phyloP scores from a whole-genome alignment of 2,888 invertebrate genomes.

The Ellobium chinense region DNA sequence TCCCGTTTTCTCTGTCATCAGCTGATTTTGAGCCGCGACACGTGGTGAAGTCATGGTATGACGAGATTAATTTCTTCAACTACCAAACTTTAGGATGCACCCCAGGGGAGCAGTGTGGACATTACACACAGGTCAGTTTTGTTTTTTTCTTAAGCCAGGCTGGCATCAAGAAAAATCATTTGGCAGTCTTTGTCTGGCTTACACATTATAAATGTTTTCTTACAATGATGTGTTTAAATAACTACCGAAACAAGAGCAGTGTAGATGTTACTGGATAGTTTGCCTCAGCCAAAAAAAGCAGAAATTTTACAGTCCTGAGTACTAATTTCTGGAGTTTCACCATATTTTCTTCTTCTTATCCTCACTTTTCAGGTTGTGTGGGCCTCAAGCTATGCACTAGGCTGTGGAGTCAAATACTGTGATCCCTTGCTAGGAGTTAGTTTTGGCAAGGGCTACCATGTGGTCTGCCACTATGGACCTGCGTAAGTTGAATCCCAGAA shows the following conservation, averaged over 20 bases:
- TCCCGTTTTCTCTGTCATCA: too few species aligned
- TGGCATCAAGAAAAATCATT: too few species aligned
- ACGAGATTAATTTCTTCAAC: not conserved
- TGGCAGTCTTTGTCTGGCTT: too few species aligned
- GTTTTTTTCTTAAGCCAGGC: too few species aligned
- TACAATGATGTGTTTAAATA: too few species aligned
- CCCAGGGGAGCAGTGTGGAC: slow-evolving; percentile 3
- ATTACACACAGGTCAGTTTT: slow-evolving; percentile 26
- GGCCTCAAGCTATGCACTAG: not conserved
- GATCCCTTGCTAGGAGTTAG: not conserved
- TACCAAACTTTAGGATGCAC: not conserved
- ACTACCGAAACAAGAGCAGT: too few species aligned
- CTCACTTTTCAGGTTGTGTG: slow-evolving; percentile 2
- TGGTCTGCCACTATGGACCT: slow-evolving; percentile 8
- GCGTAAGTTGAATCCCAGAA: slow-evolving; percentile 11
- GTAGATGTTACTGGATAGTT: too few species aligned
- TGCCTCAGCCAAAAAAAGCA: too few species aligned
- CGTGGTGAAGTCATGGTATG: slow-evolving; percentile 8
- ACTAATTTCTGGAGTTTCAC: too few species aligned
- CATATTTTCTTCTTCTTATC: not conserved
- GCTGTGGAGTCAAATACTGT: slow-evolving; percentile 23
- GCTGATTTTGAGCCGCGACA: not conserved
- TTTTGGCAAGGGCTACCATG: not conserved
- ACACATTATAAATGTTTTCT: too few species aligned
- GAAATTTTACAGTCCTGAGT: too few species aligned